Evolutionary conservation across 2,888 invertebrate species (phyloP).

Genomic region (Heliconius aoede): DNA sequence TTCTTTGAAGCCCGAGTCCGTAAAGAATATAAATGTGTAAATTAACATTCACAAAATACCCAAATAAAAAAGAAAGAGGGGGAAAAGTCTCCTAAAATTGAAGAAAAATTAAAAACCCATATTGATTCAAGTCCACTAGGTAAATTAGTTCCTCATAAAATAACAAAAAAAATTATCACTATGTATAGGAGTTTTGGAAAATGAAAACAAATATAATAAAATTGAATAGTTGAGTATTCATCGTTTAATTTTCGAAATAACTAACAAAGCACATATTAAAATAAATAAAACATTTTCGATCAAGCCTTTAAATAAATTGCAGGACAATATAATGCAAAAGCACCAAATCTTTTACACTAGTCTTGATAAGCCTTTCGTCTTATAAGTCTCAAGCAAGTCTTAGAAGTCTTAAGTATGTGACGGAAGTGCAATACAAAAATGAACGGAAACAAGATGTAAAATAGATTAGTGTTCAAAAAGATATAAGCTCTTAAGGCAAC

Average conservation of each 20-base stretch:
- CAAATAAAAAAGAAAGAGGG: not conserved
- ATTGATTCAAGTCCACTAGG: not conserved
- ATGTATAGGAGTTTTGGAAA: not conserved
- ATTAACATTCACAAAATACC: not conserved
- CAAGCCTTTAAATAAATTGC: slow-evolving; percentile 12
- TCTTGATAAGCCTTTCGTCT: no score
- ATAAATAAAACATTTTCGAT: slow-evolving; percentile 2
- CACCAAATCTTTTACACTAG: no score
- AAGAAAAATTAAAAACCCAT: not conserved
- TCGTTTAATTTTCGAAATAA: slow-evolving; percentile 21
- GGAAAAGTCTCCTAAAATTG: not conserved
- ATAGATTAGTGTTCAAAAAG: not conserved
- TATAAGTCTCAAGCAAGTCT: no score
- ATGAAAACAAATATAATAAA: slow-evolving; percentile 19
- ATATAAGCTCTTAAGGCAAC: not conserved
- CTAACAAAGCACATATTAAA: slow-evolving; percentile 15
- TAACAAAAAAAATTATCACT: no score
- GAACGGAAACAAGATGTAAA: not conserved
- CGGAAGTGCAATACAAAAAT: not conserved
- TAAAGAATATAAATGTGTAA: not conserved
- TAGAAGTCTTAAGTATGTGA: no score
- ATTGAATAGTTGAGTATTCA: slow-evolving; percentile 21
- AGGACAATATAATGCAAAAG: not conserved
- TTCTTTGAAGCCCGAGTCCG: no score
- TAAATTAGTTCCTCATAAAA: no score